Percentiles rank a stretch among this genome's conserved stretches.
These are phyloP conservation scores for Spheniscus mendiculus DNA, from an alignment of 2,113 vertebrate genomes.

Conservation along the genomic window DNA sequence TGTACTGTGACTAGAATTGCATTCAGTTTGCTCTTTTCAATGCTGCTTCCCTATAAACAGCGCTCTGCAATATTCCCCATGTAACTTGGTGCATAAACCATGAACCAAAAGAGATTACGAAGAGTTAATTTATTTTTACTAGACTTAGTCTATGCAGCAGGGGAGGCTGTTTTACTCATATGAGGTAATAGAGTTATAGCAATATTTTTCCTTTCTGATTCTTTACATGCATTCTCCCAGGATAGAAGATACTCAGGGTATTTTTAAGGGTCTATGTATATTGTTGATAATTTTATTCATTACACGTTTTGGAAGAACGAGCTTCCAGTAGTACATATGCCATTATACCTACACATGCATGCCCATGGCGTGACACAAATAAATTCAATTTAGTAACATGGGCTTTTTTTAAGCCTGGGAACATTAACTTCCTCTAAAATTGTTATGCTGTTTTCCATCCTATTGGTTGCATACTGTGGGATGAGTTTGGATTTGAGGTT, in stretches of 20 bases:
- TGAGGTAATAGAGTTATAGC: background rate
- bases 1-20: background rate
- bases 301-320: background rate
- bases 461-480: background rate
- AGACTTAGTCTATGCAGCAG: background rate
- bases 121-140: slow-evolving; percentile 49
- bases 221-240: background rate
- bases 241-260: background rate
- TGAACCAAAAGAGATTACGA: background rate
- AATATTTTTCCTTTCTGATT: background rate
- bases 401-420: background rate
- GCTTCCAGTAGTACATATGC: background rate
- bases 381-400: background rate
- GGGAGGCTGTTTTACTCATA: background rate
- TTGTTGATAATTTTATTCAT: background rate
- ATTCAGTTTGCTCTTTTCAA: slow-evolving; percentile 4
- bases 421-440: background rate
- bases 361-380: background rate
- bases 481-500: background rate
- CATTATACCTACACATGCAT: background rate
- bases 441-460: background rate
- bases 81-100: slow-evolving; percentile 18
- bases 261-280: background rate
- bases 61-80: background rate
- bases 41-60: background rate